Percentiles rank a stretch among this genome's conserved stretches.
Evolutionary conservation across 1,140 invertebrate species (phyloP).

Genomic region (Bombus superbus): DNA sequence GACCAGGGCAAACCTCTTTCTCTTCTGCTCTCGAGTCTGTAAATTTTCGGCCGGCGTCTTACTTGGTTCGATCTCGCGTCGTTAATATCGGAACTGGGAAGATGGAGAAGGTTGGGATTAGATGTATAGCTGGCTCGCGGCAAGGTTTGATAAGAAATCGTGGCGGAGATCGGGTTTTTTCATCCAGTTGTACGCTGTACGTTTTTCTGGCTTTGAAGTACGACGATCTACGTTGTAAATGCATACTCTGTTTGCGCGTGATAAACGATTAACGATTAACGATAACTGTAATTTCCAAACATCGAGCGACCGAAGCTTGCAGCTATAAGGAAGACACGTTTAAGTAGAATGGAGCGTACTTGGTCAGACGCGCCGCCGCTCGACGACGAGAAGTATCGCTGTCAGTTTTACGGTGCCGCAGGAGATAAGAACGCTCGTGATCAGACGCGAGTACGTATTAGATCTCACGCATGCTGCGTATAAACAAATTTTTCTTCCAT

Average conservation of each 20-base stretch:
- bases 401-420: too few species aligned
- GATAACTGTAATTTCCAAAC: neutral
- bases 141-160: constrained; percentile 1
- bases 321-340: neutral
- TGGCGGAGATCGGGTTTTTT: too few species aligned
- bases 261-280: neutral
- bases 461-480: too few species aligned
- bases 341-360: neutral
- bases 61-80: constrained; percentile 64
- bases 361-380: neutral
- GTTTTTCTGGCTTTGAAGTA: neutral
- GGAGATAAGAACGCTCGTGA: too few species aligned
- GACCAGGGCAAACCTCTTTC: neutral
- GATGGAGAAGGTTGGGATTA: neutral
- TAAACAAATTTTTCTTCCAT: too few species aligned
- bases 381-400: too few species aligned
- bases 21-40: constrained; percentile 52
- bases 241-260: neutral
- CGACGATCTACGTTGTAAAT: neutral
- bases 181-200: neutral
- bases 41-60: constrained; percentile 64
- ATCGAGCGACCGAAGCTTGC: neutral
- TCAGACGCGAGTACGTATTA: too few species aligned
- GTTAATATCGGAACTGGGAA: constrained; percentile 69
- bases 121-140: neutral